Evolutionary conservation across 2,797 vertebrate species (phyloP), one percentile per base, ranked within the genome.

Genomic region (Emys orbicularis): DNA sequence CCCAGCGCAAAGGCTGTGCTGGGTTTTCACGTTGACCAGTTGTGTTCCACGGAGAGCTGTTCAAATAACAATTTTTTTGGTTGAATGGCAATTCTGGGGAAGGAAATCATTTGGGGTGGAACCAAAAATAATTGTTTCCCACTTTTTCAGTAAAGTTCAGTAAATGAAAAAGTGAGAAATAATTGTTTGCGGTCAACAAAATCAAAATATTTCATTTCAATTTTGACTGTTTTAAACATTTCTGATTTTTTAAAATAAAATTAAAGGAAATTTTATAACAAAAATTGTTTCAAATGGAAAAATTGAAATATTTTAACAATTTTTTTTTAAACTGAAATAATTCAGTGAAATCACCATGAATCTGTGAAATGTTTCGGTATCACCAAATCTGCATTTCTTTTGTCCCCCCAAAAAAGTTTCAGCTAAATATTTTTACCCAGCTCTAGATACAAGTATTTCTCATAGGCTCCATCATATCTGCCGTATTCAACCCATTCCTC

Each of bases 401-500:
- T 68, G 34, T n/a, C 34, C 13, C 29, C 61, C 4, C 18, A 2
- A 68, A 68, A n/a, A n/a, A 68, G 61, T 68, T 68, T 68, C 61
- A 68, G 61, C 34, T 68, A 68, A 68, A n/a, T 68, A 68, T 68
- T 68, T n/a, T 68, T 16, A n/a, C 18, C 34, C 18, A 37, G 18
- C 34, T 68, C 18, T 37, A 68, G 34, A 68, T 47, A 25, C 72
- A 76, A 27, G 41, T 47, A 25, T 13, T 44, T 37, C 23, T 25
- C 72, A 13, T 19, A 44, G 21, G 23, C 25, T 47, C 41, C 37
- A 41, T 5, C 8, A 23, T 92, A 96, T 95, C 96, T 94, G 49
- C 95, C 90, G 92, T 94, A 89, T 95, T 95, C 95, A 97, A 87
- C 89, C 89, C 29, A 89, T 97, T 84, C 83, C 50, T 0, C 92